Evolutionary conservation across 2,888 invertebrate genomes (phyloP), one percentile per base, ranked within the genome.

Genomic region (Chouioia cunea): DNA sequence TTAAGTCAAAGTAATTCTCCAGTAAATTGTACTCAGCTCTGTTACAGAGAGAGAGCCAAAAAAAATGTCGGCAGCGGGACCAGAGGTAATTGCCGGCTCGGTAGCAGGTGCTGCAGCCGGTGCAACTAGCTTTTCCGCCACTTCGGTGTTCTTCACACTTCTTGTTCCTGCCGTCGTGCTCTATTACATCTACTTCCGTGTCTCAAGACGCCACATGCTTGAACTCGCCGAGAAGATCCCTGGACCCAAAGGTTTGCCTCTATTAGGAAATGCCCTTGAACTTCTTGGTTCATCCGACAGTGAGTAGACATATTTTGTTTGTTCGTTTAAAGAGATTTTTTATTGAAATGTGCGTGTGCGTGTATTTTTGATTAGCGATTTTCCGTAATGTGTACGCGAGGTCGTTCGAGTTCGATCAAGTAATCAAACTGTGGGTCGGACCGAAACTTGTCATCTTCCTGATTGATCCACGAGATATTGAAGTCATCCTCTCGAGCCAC

Each of bases 401-500:
- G 77, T 89, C 91, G 22, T 84, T 82, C 68, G 87, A 89, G 0
- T 93, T 83, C 75, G 89, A 90, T 65, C 83, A 88, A 4, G 87
- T 92, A 0, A 88, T 91, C 52, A 93, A 88, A 83, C 78, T 93
- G 54, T 94, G 94, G 94, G 89, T 92, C 71, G 94, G 94, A 8
- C 93, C 93, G 1, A 91, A 93, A 81, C 88, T 94, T 54, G 71
- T 92, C 36, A 89, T 94, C 58, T 93, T 93, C 87, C 83, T 94
- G 77, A 89, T 89, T 74, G 93, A 94, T 79, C 94, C 94, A 18
- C 89, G 91, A 2, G 94, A 94, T 79, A 91, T 93, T 47, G 94
- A 94, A 84, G 87, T 93, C 59, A 90, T 94, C 76, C 88, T 94
- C 20, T 92, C 93, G 82, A 94, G 93, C 77, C 91, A 93, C 79